phyloP scores from a whole-genome alignment of 1,140 invertebrate species.

The Drosophila persimilis region DNA sequence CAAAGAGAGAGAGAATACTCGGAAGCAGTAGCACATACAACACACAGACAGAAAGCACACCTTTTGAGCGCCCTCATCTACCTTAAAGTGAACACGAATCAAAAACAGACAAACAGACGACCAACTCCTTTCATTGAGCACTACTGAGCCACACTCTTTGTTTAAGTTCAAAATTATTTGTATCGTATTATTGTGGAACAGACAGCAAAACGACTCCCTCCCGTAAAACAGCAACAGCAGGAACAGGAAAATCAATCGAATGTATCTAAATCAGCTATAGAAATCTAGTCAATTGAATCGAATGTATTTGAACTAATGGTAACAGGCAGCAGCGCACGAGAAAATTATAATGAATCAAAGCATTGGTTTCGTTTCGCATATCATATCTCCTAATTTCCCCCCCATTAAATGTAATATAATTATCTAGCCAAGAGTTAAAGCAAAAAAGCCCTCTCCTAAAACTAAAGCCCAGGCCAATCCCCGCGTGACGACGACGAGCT shows the following conservation, averaged over 20 bases:
- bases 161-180: conserved; percentile 51
- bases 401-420: conserved; percentile 74
- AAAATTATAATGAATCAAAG: conserved; percentile 35
- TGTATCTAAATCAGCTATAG: conserved; percentile 68
- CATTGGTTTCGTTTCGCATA: conserved; percentile 78
- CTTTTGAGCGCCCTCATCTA: conserved; percentile 50
- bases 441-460: conserved; percentile 29
- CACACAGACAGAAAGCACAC: conserved; percentile 24
- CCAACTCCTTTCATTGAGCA: conserved; percentile 58
- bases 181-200: conserved; percentile 38
- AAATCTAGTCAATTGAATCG: conserved; percentile 81
- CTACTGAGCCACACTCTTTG: conserved; percentile 41
- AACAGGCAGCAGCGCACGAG: conserved; percentile 39
- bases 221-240: conserved; percentile 46
- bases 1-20: conserved; percentile 45
- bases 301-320: conserved; percentile 75
- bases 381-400: conserved; percentile 63
- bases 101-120: conserved; percentile 18
- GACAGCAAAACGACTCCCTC: conserved; percentile 60
- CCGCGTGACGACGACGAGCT: conserved; percentile 42
- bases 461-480: conserved; percentile 38
- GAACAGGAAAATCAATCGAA: conserved; percentile 51
- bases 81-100: conserved; percentile 48
- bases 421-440: conserved; percentile 49
- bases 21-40: conserved; percentile 35